Conservation (phyloP, 2,797 vertebrate genomes). For the Buphagus erythrorhynchus region DNA sequence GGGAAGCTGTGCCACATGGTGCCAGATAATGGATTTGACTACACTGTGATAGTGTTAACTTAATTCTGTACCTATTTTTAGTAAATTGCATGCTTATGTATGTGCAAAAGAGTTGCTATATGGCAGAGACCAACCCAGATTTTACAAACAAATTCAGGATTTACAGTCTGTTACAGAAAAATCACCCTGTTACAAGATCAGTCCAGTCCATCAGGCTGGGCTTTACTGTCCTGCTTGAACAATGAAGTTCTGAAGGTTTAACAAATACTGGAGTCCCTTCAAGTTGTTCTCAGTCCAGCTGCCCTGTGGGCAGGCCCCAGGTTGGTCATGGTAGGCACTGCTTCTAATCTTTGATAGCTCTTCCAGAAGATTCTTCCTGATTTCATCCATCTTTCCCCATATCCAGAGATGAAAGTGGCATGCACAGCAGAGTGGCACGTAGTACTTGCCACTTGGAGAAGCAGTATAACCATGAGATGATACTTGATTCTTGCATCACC, state of each 20-base stretch:
- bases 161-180: background rate
- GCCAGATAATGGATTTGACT: background rate
- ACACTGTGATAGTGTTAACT: background rate
- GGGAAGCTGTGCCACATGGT: background rate
- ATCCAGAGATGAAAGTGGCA: background rate
- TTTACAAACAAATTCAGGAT: background rate
- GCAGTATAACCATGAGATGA: background rate
- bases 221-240: background rate
- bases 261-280: background rate
- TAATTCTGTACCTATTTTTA: background rate
- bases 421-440: fast-evolving
- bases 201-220: background rate
- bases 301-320: fast-evolving
- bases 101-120: background rate
- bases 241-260: background rate
- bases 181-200: background rate
- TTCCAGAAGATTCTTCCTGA: background rate
- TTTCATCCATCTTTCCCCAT: background rate
- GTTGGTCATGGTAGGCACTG: background rate
- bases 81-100: background rate
- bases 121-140: background rate
- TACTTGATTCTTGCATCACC: background rate
- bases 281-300: background rate
- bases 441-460: background rate
- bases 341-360: background rate